Base-by-base conservation (phyloP, 2,797 vertebrate genomes). In the Delichon dasypus region DNA sequence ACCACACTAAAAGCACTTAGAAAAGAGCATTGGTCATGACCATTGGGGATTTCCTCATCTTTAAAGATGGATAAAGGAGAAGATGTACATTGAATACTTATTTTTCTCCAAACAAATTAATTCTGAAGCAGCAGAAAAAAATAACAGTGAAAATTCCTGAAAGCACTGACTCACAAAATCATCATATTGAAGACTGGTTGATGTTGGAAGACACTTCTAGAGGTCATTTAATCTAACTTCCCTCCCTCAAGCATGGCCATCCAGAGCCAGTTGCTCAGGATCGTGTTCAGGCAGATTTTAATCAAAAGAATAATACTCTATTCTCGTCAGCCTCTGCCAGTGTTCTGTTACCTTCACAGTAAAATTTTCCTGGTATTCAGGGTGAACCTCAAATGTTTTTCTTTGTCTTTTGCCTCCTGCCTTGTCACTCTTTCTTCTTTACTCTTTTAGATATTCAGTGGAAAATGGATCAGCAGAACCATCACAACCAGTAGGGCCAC, bases 371-470 rank as follows among this genome's bases (percentile, higher is more conserved):
- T 81, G 26, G 29, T 30, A 51, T 34, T 85, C 34, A 66, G 23
- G 17, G 36, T 57, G 29, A 70, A 29, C 5, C 3, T 78, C 17
- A 53, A 25, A 11, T 4, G 0, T 13, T 47, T 21, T 8, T 22
- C 7, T 66, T 76, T 48, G 22, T 32, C 12, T 40, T 48, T 23
- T 92, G 10, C 13, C 10, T 65, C 42, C 68, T 53, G 10, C 11
- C 27, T 48, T 79, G 16, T 67, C 38, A 72, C 13, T 58, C 22
- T 71, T 8, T 13, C 16, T 34, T 71, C 38, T 40, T 53, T 45
- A 40, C 4, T 34, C 1, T 23, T 11, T 45, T 23, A 32, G 18
- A 30, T 40, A 34, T 30, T 61, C 13, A 53, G 20, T 0, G 1
- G 40, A 54, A 53, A 61, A 11, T 3, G 70, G 25, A 40, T 0